Evolutionary conservation across 2,888 invertebrate species (phyloP).

Genomic region (Luffia ferchaultella): DNA sequence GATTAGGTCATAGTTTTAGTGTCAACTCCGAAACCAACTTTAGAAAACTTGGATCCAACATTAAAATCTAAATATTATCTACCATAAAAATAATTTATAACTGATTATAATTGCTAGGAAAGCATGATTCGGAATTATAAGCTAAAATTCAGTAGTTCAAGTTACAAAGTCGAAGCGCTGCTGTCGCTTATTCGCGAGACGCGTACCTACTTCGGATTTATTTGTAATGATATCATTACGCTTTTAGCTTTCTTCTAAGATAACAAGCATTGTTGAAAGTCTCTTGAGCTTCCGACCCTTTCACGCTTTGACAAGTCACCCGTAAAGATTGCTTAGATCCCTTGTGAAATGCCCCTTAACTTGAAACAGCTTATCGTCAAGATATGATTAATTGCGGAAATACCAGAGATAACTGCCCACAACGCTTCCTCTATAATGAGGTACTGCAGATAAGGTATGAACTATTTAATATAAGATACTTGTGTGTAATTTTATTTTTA

Average conservation of each 20-base stretch:
- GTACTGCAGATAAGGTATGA: too few species aligned
- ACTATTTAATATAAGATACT: too few species aligned
- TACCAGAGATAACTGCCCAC: constrained; percentile 46
- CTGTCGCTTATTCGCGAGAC: too few species aligned
- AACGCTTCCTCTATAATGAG: neutral
- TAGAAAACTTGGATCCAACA: too few species aligned
- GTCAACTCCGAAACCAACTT: too few species aligned
- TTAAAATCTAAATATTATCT: too few species aligned
- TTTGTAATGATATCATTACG: constrained; percentile 60
- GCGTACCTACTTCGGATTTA: constrained; percentile 21
- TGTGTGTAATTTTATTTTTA: too few species aligned
- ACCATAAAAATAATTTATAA: too few species aligned
- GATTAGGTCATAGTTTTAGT: too few species aligned
- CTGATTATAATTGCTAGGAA: too few species aligned
- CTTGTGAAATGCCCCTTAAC: constrained; percentile 53
- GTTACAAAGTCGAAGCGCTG: neutral
- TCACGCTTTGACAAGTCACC: constrained; percentile 63
- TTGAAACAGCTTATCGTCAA: constrained; percentile 57
- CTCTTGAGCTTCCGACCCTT: constrained; percentile 61
- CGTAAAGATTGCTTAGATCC: constrained; percentile 66
- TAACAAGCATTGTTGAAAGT: constrained; percentile 66
- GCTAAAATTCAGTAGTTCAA: neutral
- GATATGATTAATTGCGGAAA: constrained; percentile 64
- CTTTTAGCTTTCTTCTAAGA: constrained; percentile 58
- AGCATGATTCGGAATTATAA: too few species aligned